Percentiles rank a stretch among this genome's conserved stretches.
These are phyloP conservation scores for Pollenia labialis DNA, from an alignment of 2,888 invertebrate genomes.

Conservation along the genomic window DNA sequence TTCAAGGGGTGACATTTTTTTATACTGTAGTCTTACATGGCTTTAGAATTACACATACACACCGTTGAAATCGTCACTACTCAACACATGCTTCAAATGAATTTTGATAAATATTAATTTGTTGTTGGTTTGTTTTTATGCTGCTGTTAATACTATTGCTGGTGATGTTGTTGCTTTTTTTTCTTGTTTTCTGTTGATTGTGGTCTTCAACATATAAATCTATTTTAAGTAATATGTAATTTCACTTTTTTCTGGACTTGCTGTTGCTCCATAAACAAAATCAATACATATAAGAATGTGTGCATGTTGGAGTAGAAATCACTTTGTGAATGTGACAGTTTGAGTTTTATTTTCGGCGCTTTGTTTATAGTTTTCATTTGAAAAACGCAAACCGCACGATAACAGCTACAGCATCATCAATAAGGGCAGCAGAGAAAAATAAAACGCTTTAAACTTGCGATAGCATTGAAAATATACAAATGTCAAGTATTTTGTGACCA, in stretches of 20 bases:
- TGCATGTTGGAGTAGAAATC: not conserved
- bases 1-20: no score
- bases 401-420: constrained; percentile 4
- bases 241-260: not conserved
- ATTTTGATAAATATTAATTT: constrained; percentile 40
- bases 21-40: no score
- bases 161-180: not conserved
- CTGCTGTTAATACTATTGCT: not conserved
- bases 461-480: constrained; percentile 64
- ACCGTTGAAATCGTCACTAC: constrained; percentile 15
- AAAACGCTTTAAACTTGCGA: constrained; percentile 46
- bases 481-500: constrained; percentile 71
- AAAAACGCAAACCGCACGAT: not conserved
- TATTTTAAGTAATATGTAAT: constrained; percentile 15
- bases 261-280: not conserved
- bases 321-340: not conserved
- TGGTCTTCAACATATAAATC: constrained; percentile 36
- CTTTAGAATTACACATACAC: no score
- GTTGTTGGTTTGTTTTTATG: constrained; percentile 16
- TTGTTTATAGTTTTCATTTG: constrained; percentile 45
- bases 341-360: not conserved
- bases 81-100: constrained; percentile 50
- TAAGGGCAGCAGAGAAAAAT: not conserved
- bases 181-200: constrained; percentile 1
- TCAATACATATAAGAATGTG: not conserved